Evolutionary conservation across 2,888 invertebrate genomes (phyloP), one percentile per base, ranked within the genome.

Genomic region (Orchestes rusci): DNA sequence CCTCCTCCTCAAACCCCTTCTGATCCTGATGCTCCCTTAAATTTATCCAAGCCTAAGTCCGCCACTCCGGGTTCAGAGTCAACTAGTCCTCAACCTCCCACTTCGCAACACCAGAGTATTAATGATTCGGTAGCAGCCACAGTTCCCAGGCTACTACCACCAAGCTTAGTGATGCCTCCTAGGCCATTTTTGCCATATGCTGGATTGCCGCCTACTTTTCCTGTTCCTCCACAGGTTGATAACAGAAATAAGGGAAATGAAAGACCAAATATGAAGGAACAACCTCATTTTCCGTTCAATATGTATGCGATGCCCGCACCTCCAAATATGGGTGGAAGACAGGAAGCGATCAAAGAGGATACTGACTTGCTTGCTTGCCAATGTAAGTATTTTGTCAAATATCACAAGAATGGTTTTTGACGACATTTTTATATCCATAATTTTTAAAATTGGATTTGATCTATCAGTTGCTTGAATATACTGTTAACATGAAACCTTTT

Each of bases 11-110:
- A 67, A 2, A 63, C 68, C 1, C 64, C 66, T 10, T 62, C 64
- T 15, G 84, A 86, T 67, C 80, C 84, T 0, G 91, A 91, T 64
- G 79, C 87, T 2, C 93, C 93, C 1, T 73, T 94, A 31, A 93
- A 93, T 70, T 77, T 93, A 39, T 84, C 84, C 60, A 93, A 92
- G 70, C 92, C 92, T 44, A 84, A 90, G 59, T 66, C 73, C 54
- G 54, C 67, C 56, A 68, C 70, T 48, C 67, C 70, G 40, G 10
- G 10, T 23, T 5, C 23, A 7, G 23, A 10, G 10, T 23, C 23
- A 5, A 73, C 73, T 32, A 72, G 72, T 57, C 73, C 72, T 16
- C 73, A 71, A 51, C 61, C 62, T 13, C 64, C 67, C 2, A 51
- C 51, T 1, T 54, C 59, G 56, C 57, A 67, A 56, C 53, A 67